Evolutionary conservation across 2,888 invertebrate genomes (phyloP).

Genomic region (Cerastis leucographa): DNA sequence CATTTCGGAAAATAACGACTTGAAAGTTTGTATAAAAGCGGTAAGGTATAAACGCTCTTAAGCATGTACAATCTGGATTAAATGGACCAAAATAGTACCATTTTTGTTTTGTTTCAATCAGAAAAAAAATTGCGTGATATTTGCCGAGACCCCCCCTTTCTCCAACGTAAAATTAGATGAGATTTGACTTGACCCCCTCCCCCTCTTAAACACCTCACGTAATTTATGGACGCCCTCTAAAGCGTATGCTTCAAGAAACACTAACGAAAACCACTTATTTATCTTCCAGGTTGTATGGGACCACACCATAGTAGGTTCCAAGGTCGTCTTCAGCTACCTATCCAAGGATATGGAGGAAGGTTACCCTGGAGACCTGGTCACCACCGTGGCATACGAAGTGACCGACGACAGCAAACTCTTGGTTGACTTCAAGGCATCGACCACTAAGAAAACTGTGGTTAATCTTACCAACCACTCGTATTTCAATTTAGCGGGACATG

Average conservation of each 20-base stretch:
- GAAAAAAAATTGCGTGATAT: no score
- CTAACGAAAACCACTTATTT: neutral
- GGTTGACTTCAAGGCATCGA: constrained; percentile 93
- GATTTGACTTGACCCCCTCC: no score
- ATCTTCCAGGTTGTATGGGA: constrained; percentile 91
- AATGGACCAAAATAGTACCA: no score
- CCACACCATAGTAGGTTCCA: constrained; percentile 89
- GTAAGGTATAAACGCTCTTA: no score
- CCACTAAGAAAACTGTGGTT: constrained; percentile 95
- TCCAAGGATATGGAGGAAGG: constrained; percentile 96
- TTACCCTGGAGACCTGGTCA: constrained; percentile 95
- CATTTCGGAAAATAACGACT: no score
- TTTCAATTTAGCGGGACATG: constrained; percentile 97
- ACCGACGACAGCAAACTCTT: constrained; percentile 92
- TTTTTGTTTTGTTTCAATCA: no score
- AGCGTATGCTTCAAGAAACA: neutral
- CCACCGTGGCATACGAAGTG: constrained; percentile 93
- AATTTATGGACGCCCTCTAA: no score
- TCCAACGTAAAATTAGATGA: no score
- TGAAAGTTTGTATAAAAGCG: no score
- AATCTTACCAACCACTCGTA: constrained; percentile 98
- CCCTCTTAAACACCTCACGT: no score
- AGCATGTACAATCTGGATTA: no score
- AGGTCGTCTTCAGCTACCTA: constrained; percentile 93
- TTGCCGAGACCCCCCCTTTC: no score